Conservation (phyloP, 2,113 vertebrate species). For the Dermatemys mawii region DNA sequence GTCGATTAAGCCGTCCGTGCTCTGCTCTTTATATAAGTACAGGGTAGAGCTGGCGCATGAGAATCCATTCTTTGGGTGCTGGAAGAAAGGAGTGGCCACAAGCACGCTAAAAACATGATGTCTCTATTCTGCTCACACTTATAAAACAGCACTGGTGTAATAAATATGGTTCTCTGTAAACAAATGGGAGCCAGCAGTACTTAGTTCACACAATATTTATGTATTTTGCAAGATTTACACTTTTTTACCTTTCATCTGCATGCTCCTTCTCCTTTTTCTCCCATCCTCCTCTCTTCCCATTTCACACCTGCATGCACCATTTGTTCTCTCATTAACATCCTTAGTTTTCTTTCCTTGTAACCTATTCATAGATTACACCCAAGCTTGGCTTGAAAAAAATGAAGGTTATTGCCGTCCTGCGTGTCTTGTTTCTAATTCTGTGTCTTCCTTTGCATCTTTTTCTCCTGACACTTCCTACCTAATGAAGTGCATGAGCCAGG, state of each 20-base stretch:
- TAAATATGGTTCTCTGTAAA: neutral
- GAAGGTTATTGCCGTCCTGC: conserved; percentile 56
- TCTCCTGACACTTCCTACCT: conserved; percentile 70
- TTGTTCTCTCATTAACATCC: conserved; percentile 10
- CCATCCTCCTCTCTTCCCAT: neutral
- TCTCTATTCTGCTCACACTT: neutral
- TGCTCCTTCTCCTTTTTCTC: conserved; percentile 35
- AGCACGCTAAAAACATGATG: neutral
- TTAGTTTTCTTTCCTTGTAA: conserved; percentile 44
- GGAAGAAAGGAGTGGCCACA: neutral
- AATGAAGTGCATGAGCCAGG: conserved; percentile 73
- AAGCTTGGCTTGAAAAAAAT: conserved; percentile 20
- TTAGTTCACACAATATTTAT: neutral
- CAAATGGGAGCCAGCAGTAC: neutral
- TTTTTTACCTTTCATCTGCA: neutral
- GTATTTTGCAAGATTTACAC: neutral
- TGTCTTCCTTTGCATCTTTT: conserved; percentile 66
- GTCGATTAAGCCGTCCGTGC: too few species aligned
- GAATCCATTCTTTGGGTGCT: neutral
- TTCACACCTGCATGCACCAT: neutral
- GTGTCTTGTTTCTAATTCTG: conserved; percentile 67
- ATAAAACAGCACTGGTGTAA: neutral
- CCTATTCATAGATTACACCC: conserved; percentile 1
- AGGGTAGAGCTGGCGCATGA: neutral
- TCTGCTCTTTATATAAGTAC: neutral